Base-by-base conservation (phyloP, 1,140 invertebrate species). In the Popillia japonica region DNA sequence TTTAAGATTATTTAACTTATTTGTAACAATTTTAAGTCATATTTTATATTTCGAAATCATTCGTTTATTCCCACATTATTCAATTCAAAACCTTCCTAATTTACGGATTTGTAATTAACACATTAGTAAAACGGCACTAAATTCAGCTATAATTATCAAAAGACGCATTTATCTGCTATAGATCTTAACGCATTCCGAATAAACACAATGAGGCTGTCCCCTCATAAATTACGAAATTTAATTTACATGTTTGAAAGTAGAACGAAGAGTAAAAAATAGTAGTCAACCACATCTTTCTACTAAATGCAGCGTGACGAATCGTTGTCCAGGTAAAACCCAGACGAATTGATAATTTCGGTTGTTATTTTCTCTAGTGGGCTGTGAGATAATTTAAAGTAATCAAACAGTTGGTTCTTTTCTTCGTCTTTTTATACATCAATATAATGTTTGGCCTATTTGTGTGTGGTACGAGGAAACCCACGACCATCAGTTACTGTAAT, bases 261-360 rank as follows among this genome's bases (percentile, higher is more conserved):
- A 68, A 68, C 20, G 27, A 34, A 34, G 11, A 68, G 61, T 22
- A 34, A 34, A 34, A 34, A 34, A 34, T 34, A 34, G 27, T 34
- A 34, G 27, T 34, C 4, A 34, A 34, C 27, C 27, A 34, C 27
- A 23, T 27, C 61, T 27, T 14, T 48, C 20, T 68, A 20, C n/a
- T 64, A 34, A 68, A 68, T 27, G 61, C 20, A 68, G 17, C 20
- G 61, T 68, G 61, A 68, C 61, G 61, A 68, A 68, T 68, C 22
- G 27, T 27, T 68, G 20, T 68, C 61, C 61, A 68, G 61, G 61
- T 68, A 68, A 68, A 27, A 68, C 61, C 61, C 27, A 68, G 22
- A 68, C 61, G 61, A 68, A 68, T 68, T 34, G 61, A 68, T 68
- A 68, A 68, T 68, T 68, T 68, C 61, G 61, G 61, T 68, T 22